A percentile compares a stretch with the other conserved stretches of the same genome.
Evolutionary conservation across 2,797 vertebrate species (phyloP).

Genomic region (Champsocephalus gunnari): DNA sequence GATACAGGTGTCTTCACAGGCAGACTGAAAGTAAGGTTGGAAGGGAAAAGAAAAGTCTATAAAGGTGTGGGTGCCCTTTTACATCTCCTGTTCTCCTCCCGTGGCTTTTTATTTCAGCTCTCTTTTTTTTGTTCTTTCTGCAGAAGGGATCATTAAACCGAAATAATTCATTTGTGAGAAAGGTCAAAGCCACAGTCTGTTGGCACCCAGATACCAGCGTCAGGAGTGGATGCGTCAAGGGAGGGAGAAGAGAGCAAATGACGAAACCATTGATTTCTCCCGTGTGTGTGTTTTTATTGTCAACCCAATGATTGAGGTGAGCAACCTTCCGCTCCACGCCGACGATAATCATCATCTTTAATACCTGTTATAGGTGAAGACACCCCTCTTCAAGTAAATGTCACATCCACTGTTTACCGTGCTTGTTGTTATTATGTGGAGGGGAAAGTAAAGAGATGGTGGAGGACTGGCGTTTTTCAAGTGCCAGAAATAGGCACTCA

Average conservation of each 20-base stretch:
- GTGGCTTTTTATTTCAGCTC: slow-evolving; percentile 68
- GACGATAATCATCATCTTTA: slow-evolving; percentile 74
- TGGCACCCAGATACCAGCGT: slow-evolving; percentile 70
- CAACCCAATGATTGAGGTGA: slow-evolving; percentile 69
- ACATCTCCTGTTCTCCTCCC: slow-evolving; percentile 17
- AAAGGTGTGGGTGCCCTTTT: slow-evolving; percentile 52
- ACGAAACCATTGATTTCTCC: slow-evolving; percentile 51
- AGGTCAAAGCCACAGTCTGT: slow-evolving; percentile 79
- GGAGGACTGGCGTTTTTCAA: slow-evolving; percentile 66
- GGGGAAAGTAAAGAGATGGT: slow-evolving; percentile 32
- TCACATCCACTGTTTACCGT: slow-evolving; percentile 65
- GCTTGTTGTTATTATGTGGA: slow-evolving; percentile 66
- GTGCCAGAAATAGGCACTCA: slow-evolving; percentile 75
- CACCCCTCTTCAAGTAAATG: slow-evolving; percentile 67
- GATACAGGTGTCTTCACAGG: slow-evolving; percentile 60
- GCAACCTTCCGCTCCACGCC: slow-evolving; percentile 44
- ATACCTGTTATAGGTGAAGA: slow-evolving; percentile 67
- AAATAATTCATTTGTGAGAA: slow-evolving; percentile 83
- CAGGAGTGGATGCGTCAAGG: slow-evolving; percentile 48
- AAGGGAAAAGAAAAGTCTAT: slow-evolving; percentile 31
- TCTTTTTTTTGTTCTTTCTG: slow-evolving; percentile 70
- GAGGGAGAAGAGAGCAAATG: slow-evolving; percentile 29
- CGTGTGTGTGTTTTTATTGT: slow-evolving; percentile 47
- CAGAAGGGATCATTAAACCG: slow-evolving; percentile 80
- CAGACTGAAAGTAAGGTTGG: slow-evolving; percentile 27